A percentile compares a stretch with the other conserved stretches of the same genome.
phyloP scores from a whole-genome alignment of 2,113 vertebrate species.

The Antigone vipio region DNA sequence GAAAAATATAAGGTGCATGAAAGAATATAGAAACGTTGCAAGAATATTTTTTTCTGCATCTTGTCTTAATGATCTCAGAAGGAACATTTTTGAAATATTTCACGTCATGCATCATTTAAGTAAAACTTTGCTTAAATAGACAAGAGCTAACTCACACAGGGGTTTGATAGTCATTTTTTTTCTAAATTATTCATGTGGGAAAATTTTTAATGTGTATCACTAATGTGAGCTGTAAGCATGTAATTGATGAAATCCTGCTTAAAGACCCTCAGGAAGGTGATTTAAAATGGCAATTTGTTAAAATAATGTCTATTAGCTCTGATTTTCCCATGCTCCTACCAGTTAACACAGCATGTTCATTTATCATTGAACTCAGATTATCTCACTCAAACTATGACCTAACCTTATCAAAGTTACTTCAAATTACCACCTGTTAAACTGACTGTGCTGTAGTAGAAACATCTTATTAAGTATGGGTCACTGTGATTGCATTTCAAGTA shows the following conservation, averaged over 20 bases:
- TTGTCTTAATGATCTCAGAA: not conserved
- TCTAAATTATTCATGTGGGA: constrained; percentile 59
- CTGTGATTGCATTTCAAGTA: constrained; percentile 17
- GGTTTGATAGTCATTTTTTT: constrained; percentile 20
- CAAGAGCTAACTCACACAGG: constrained; percentile 7
- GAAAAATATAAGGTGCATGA: not conserved
- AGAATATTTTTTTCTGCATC: not conserved
- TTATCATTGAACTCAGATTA: constrained; percentile 66
- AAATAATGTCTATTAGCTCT: constrained; percentile 69
- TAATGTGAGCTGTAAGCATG: constrained; percentile 68
- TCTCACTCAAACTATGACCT: constrained; percentile 52
- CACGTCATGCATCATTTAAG: constrained; percentile 1
- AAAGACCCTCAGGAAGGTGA: constrained; percentile 64
- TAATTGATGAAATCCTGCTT: constrained; percentile 68
- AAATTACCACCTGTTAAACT: constrained; percentile 38
- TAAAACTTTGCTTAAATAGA: constrained; percentile 43
- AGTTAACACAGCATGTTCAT: constrained; percentile 61
- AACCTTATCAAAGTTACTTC: constrained; percentile 60
- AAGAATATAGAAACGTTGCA: not conserved
- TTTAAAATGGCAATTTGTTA: constrained; percentile 71
- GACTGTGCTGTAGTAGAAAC: constrained; percentile 6
- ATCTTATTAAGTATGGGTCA: not conserved
- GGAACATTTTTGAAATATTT: constrained; percentile 25
- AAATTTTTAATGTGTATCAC: constrained; percentile 63
- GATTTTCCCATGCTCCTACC: constrained; percentile 53